Base-by-base conservation (phyloP, 2,888 invertebrate species). In the Malacosoma neustria region DNA sequence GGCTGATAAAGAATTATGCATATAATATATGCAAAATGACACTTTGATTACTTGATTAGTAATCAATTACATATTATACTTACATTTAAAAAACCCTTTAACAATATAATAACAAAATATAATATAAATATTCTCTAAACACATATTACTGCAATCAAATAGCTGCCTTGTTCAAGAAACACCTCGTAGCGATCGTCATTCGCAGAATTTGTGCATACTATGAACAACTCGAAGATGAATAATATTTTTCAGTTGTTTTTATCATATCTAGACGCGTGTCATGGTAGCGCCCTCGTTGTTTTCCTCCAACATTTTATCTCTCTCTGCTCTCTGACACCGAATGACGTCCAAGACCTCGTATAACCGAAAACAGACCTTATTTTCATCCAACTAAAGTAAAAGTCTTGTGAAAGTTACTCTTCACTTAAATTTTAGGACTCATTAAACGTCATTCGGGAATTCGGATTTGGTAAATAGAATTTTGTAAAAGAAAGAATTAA, bases 241-340 rank as follows among this genome's bases (percentile, higher is more conserved):
- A 2, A 22, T 22, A 22, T 6, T 22, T n/a, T 3, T 22, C 22
- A 6, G 2, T 4, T 7, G 55, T 58, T 61, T 57, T 52, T 58
- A 61, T 61, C 61, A 56, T 59, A 51, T 54, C 53, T 49, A 49
- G 53, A 46, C 48, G 45, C 45, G 43, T 39, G 37, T 46, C 41
- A 44, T 46, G 44, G 46, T 39, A 52, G 51, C 50, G 49, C 53
- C 59, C 57, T 41, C 65, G 64, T 68, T 80, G 72, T 80, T 79
- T 79, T 76, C 75, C 80, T 76, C 66, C 64, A 57, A 61, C 65
- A 66, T 62, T 73, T 77, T 77, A 79, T 79, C 76, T 79, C 69
- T 68, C 64, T 61, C 61, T 74, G 75, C 81, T 84, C 81, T 84
- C 76, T 82, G 82, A 82, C 82, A 80, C 71, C 68, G 62, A 52